A percentile compares a stretch with the other conserved stretches of the same genome.
Evolutionary conservation across 2,888 invertebrate species (phyloP).

Genomic region (Copidosoma aretas): DNA sequence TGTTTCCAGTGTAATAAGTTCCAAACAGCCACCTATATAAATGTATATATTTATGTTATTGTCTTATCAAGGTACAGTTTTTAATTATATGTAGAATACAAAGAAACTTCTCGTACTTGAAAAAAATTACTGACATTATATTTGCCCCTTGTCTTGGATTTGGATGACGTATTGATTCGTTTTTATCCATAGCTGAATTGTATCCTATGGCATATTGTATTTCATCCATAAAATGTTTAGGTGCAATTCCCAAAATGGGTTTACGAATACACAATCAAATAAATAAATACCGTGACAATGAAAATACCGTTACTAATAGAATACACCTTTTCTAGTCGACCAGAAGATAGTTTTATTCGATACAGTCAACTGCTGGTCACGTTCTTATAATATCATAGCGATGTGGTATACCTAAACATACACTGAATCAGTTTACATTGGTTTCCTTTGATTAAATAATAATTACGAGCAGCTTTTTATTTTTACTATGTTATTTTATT

Average conservation of each 20-base stretch:
- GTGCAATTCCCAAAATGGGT: not conserved
- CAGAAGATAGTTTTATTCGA: no score
- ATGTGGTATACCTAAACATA: no score
- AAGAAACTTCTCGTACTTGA: slow-evolving; percentile 61
- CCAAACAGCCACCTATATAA: slow-evolving; percentile 74
- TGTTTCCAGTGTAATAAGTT: slow-evolving; percentile 75
- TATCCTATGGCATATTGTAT: not conserved
- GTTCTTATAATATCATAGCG: no score
- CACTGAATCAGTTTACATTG: no score
- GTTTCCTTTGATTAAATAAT: no score
- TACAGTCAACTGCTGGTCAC: no score
- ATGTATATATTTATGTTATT: not conserved
- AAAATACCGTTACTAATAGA: no score
- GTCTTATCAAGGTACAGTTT: not conserved
- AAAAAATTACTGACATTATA: slow-evolving; percentile 71
- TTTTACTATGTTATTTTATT: no score
- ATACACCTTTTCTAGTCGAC: no score
- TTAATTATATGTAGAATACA: not conserved
- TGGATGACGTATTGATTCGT: slow-evolving; percentile 62
- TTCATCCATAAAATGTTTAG: not conserved
- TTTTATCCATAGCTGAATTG: slow-evolving; percentile 60
- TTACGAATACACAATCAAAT: not conserved
- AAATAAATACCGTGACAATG: no score
- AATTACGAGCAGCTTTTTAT: no score
- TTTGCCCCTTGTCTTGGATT: slow-evolving; percentile 75